Percentiles rank a stretch among this genome's conserved stretches.
These are phyloP conservation scores for Bolborhynchus lineola DNA, from an alignment of 2,113 vertebrate genomes.

Conservation along the genomic window DNA sequence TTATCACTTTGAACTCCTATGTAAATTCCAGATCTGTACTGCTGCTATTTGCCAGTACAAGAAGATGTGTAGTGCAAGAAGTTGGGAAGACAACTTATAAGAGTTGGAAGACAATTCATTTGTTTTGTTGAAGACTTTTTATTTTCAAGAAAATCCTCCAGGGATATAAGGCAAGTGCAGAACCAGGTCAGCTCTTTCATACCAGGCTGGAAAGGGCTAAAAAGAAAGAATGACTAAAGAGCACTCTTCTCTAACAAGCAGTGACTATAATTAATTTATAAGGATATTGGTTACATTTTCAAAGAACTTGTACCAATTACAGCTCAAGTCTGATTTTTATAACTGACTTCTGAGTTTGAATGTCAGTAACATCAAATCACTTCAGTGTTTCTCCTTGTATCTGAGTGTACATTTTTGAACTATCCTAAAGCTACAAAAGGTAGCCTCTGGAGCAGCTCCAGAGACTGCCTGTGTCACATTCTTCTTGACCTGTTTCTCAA, in stretches of 20 bases:
- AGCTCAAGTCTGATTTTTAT: neutral
- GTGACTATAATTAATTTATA: neutral
- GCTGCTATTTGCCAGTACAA: neutral
- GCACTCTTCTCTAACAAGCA: neutral
- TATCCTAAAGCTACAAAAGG: neutral
- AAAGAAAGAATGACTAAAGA: neutral
- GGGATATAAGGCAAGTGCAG: neutral
- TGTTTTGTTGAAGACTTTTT: neutral
- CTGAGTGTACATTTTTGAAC: neutral
- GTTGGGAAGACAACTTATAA: neutral
- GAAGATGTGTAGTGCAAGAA: neutral
- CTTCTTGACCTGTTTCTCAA: neutral
- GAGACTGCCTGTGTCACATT: accelerated
- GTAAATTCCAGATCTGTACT: neutral
- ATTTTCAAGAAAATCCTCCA: neutral
- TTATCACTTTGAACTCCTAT: neutral
- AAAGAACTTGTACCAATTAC: neutral
- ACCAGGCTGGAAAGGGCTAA: neutral
- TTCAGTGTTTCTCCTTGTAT: neutral
- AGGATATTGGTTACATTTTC: neutral
- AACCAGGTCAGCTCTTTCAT: neutral
- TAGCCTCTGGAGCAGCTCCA: neutral
- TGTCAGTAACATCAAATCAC: neutral
- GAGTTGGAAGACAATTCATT: neutral
- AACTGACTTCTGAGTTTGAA: neutral